Base-by-base conservation (phyloP, 2,888 invertebrate genomes). In the Oxytorus armatus region DNA sequence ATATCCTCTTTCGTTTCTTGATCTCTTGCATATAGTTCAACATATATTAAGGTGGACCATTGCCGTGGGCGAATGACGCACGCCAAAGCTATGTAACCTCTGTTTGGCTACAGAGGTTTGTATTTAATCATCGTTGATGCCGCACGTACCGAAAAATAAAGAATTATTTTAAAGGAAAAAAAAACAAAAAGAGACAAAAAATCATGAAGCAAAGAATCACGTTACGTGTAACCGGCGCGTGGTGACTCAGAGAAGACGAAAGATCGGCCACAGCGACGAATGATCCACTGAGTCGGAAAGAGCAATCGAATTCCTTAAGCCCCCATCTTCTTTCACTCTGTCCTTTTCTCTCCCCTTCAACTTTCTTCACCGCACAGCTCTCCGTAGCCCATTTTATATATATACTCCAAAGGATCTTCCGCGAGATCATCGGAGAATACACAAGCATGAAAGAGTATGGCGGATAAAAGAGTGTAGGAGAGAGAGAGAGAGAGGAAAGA, bases 341-440 rank as follows among this genome's bases (percentile, higher is more conserved):
- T 23, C 44, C 61, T 59, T 51, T 36, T 39, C 42, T 68, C 66
- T 51, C 42, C 25, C 14, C 39, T 21, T 53, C 49, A 16, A 29
- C 36, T 36, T 47, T 49, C 81, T 57, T 69, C 76, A 25, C 72
- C 69, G 81, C 75, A 55, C 77, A 49, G 63, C 57, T 79, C 59
- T 79, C 59, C 33, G 69, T 69, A 65, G 63, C 55, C 51, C 55
- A 78, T 84, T 69, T 39, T 53, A 16, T 25, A 36, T 57, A 4
- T 33, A 57, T 57, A 36, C 33, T 47, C 39, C 25, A 77, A 82
- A 77, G 82, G 70, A 81, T 79, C 76, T 77, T 75, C 77, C 81
- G 79, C 83, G 29, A 53, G 51, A 68, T 39, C 23, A 53, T 57
- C 44, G 42, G 51, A 36, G 61, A 61, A 39, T 74, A 65, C 44